phyloP scores from a whole-genome alignment of 2,888 invertebrate genomes.

The Macropis europaea region DNA sequence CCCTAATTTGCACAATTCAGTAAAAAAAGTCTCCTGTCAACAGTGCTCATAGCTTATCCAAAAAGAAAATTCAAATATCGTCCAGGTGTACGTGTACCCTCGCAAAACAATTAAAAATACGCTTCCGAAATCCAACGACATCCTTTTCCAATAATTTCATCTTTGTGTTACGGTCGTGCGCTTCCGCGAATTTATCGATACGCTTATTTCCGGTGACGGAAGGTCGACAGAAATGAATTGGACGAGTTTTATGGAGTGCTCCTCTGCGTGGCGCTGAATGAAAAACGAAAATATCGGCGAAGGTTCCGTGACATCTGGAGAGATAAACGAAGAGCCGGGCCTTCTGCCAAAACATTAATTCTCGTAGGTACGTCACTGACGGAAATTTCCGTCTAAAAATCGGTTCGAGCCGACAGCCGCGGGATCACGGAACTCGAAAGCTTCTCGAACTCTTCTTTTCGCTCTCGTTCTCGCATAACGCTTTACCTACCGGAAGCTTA shows the following conservation, averaged over 20 bases:
- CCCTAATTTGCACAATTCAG: too few relatives aligned
- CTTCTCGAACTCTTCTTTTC: conserved; percentile 5
- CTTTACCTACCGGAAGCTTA: too few relatives aligned
- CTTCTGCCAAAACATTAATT: conserved; percentile 48
- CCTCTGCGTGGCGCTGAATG: not conserved
- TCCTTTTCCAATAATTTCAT: not conserved
- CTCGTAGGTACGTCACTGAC: conserved; percentile 26
- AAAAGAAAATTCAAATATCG: too few relatives aligned
- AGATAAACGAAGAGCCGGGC: conserved; percentile 18
- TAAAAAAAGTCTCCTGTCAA: too few relatives aligned
- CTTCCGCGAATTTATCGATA: not conserved
- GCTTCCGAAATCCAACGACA: too few relatives aligned
- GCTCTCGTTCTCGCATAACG: too few relatives aligned
- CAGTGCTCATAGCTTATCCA: too few relatives aligned
- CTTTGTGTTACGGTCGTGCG: not conserved
- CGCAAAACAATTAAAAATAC: too few relatives aligned
- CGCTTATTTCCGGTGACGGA: not conserved
- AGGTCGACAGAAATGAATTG: conserved; percentile 11
- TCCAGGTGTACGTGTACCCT: too few relatives aligned
- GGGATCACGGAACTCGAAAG: conserved; percentile 2
- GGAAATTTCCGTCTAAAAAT: conserved; percentile 41
- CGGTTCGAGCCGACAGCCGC: not conserved
- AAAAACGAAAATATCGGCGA: conserved; percentile 15
- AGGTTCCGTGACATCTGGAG: conserved; percentile 37
- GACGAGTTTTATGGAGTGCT: conserved; percentile 7